Conservation (phyloP, 1,140 invertebrate genomes). For the Caenorhabditis briggsae region DNA sequence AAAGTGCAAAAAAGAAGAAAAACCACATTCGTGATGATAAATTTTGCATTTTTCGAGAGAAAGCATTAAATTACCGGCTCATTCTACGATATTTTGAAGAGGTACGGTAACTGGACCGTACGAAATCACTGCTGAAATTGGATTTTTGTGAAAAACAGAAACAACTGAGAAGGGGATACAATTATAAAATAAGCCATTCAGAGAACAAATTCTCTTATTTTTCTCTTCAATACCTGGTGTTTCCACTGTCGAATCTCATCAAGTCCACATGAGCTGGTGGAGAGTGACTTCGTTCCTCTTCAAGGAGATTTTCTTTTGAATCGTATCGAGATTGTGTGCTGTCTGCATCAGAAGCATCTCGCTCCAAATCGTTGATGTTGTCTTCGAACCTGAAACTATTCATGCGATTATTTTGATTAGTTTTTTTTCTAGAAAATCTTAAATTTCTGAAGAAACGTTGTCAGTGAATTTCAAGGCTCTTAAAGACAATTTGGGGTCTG, state of each 20-base stretch:
- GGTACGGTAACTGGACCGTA: slow-evolving; percentile 47
- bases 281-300: slow-evolving; percentile 31
- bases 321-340: slow-evolving; percentile 63
- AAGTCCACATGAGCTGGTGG: slow-evolving; percentile 24
- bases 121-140: slow-evolving; percentile 45
- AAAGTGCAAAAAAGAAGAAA: background rate
- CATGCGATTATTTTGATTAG: slow-evolving; percentile 37
- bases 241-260: slow-evolving; percentile 44
- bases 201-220: too few species aligned
- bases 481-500: too few species aligned
- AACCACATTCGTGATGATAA: slow-evolving; percentile 37
- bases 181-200: slow-evolving; percentile 18
- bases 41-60: background rate
- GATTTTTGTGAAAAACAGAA: background rate
- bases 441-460: background rate
- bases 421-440: background rate
- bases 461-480: background rate
- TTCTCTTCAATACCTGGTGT: background rate
- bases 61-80: slow-evolving; percentile 36
- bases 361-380: slow-evolving; percentile 42
- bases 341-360: slow-evolving; percentile 63
- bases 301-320: slow-evolving; percentile 62
- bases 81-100: slow-evolving; percentile 52
- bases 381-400: slow-evolving; percentile 42
- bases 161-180: background rate